phyloP scores from a whole-genome alignment of 2,113 vertebrate species.

The Indicator maculatus region DNA sequence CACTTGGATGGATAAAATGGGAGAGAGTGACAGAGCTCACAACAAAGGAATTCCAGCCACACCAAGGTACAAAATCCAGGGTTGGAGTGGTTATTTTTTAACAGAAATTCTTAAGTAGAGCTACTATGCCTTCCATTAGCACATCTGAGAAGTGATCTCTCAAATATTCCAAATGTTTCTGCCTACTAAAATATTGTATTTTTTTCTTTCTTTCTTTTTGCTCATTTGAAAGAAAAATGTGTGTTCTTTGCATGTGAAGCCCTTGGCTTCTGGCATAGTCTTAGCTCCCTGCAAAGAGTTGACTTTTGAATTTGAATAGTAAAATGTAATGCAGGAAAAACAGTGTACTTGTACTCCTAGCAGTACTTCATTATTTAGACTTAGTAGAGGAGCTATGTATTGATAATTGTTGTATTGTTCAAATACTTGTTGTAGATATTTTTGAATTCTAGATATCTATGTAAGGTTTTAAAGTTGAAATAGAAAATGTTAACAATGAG shows the following conservation, averaged over 20 bases:
- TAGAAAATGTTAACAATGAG: background rate
- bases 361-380: background rate
- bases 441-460: background rate
- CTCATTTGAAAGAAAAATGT: background rate
- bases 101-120: background rate
- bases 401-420: background rate
- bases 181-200: background rate
- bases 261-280: background rate
- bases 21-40: conserved; percentile 88
- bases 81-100: background rate
- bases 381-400: background rate
- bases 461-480: background rate
- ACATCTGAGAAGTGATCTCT: background rate
- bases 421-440: background rate
- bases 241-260: background rate
- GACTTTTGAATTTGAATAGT: background rate
- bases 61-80: conserved; percentile 29
- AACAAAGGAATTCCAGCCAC: conserved; percentile 94
- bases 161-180: background rate
- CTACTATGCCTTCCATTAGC: background rate
- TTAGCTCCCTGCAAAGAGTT: background rate
- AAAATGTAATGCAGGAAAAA: background rate
- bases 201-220: background rate
- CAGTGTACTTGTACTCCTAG: background rate
- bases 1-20: conserved; percentile 99